These are phyloP conservation scores for Illadopsis cleaveri DNA, from an alignment of 2,113 vertebrate genomes.

Conservation along the genomic window DNA sequence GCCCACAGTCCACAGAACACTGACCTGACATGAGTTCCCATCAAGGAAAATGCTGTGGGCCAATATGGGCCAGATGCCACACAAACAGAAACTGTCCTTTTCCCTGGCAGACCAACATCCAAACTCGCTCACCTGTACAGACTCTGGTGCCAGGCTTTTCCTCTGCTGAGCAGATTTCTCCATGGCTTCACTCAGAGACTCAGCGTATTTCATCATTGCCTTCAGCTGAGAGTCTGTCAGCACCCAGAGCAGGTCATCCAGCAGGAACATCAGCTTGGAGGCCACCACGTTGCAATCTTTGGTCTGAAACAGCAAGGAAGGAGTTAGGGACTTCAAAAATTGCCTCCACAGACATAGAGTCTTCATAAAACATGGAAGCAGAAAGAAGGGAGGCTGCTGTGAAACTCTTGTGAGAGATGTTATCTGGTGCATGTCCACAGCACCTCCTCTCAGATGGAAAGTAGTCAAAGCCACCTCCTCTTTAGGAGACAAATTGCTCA, in stretches of 20 bases:
- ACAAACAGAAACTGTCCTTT: neutral
- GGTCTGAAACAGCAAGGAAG: slow-evolving; percentile 74
- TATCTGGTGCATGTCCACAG: neutral
- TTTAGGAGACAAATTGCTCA: neutral
- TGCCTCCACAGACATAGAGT: neutral
- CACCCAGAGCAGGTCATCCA: slow-evolving; percentile 97
- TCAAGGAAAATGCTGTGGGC: neutral
- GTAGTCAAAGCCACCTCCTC: neutral
- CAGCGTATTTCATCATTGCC: slow-evolving; percentile 95
- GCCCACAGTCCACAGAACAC: rapidly evolving
- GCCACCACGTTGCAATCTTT: slow-evolving; percentile 96
- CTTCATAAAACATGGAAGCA: neutral
- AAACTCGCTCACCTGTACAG: slow-evolving; percentile 62
- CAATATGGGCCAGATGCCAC: neutral
- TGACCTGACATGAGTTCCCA: neutral
- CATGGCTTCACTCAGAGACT: slow-evolving; percentile 95
- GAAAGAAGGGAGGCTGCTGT: neutral
- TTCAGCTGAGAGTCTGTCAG: slow-evolving; percentile 97
- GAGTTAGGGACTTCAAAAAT: neutral
- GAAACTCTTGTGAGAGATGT: neutral
- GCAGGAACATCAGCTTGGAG: slow-evolving; percentile 93
- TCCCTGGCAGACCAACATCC: neutral
- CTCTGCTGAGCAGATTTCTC: slow-evolving; percentile 95
- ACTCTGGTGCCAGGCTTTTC: slow-evolving; percentile 81
- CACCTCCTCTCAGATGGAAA: neutral